These are phyloP conservation scores for Stomatorhinus walkeri DNA, from an alignment of 2,797 vertebrate species.

Conservation along the genomic window DNA sequence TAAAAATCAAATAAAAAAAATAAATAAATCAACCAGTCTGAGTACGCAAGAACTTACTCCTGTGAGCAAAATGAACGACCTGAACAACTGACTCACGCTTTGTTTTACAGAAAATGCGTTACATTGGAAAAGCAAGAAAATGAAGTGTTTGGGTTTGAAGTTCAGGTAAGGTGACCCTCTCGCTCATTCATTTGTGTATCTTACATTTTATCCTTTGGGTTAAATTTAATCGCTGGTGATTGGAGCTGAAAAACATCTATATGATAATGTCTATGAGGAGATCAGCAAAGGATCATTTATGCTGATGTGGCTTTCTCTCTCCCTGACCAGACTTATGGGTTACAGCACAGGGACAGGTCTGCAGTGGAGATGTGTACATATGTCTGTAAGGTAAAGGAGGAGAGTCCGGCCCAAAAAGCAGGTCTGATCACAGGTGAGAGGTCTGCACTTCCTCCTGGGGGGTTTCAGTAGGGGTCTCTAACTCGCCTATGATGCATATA, in stretches of 20 bases:
- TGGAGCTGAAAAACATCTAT: not conserved
- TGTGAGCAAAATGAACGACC: not conserved
- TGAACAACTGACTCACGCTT: not conserved
- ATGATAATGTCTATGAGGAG: not conserved
- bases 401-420: constrained; percentile 75
- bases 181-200: not conserved
- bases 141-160: constrained; percentile 88
- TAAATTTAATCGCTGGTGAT: not conserved
- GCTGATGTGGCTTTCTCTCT: constrained; percentile 28
- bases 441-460: not conserved
- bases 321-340: constrained; percentile 65
- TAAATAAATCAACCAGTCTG: not conserved
- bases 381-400: constrained; percentile 71
- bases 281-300: not conserved
- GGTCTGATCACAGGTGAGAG: constrained; percentile 72
- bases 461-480: not conserved
- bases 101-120: constrained; percentile 23
- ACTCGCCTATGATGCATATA: not conserved
- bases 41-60: not conserved
- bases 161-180: constrained; percentile 69
- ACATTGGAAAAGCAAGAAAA: constrained; percentile 78
- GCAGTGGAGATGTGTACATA: constrained; percentile 72
- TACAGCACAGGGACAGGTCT: constrained; percentile 56
- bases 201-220: not conserved
- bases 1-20: not conserved